Percentiles rank a stretch among this genome's conserved stretches.
These are phyloP conservation scores for Scaptomyza caliginosa DNA, from an alignment of 2,888 invertebrate genomes.

Conservation along the genomic window DNA sequence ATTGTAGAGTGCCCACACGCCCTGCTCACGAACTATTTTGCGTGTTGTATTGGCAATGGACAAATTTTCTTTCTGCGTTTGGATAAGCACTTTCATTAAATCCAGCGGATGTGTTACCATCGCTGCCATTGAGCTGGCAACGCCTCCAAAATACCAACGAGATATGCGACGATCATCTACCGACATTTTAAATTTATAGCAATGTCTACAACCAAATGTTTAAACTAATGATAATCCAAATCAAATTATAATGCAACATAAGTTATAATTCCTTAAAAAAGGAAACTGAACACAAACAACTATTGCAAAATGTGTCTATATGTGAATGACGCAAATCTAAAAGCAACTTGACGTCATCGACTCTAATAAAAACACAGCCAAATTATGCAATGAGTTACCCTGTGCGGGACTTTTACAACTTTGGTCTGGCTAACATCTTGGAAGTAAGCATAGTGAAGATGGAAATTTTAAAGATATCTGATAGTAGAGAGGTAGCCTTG, in stretches of 20 bases:
- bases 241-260: neutral
- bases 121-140: slow-evolving; percentile 97
- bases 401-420: slow-evolving; percentile 31
- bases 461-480: no score
- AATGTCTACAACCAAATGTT: neutral
- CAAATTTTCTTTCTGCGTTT: slow-evolving; percentile 95
- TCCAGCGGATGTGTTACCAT: slow-evolving; percentile 98
- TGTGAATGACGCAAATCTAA: slow-evolving; percentile 34
- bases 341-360: slow-evolving; percentile 32
- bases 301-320: neutral
- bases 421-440: neutral
- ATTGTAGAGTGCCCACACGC: slow-evolving; percentile 93
- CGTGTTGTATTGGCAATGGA: slow-evolving; percentile 88
- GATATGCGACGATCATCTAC: slow-evolving; percentile 41
- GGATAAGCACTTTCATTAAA: slow-evolving; percentile 94
- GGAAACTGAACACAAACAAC: slow-evolving; percentile 5
- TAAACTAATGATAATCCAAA: neutral
- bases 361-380: slow-evolving; percentile 6
- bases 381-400: slow-evolving; percentile 1
- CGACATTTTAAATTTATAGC: slow-evolving; percentile 9
- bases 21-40: slow-evolving; percentile 92
- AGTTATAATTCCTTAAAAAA: neutral
- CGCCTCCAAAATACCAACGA: slow-evolving; percentile 98
- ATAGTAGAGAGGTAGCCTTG: no score
- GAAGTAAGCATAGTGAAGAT: neutral